Evolutionary conservation across 2,113 vertebrate species (phyloP).

Genomic region (Pyrgilauda ruficollis): DNA sequence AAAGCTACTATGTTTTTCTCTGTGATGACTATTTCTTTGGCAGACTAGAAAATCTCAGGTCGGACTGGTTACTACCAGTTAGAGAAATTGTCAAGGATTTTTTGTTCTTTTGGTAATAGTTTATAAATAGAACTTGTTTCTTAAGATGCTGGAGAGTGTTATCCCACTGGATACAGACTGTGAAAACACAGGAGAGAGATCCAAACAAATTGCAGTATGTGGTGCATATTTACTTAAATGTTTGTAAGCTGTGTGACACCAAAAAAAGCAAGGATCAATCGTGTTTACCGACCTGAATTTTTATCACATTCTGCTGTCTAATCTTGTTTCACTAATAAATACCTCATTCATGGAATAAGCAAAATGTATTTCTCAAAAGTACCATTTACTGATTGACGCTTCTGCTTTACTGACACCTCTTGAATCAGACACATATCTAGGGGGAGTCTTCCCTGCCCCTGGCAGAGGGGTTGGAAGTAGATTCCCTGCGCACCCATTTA

Average conservation of each 20-base stretch:
- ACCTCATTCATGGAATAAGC: neutral
- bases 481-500: neutral
- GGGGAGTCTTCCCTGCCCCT: neutral
- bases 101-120: neutral
- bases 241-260: neutral
- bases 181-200: neutral
- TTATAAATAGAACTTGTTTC: neutral
- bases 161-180: neutral
- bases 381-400: neutral
- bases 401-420: accelerated
- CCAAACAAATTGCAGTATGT: neutral
- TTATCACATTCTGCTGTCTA: neutral
- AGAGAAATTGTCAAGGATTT: neutral
- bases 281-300: neutral
- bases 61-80: neutral
- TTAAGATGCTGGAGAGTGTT: neutral
- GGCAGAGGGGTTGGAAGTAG: neutral
- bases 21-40: neutral
- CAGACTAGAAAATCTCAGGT: neutral
- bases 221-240: accelerated
- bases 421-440: accelerated
- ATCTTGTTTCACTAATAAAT: neutral
- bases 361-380: neutral
- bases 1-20: neutral
- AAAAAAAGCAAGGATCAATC: too few species aligned